Percentiles rank a stretch among this genome's conserved stretches.
phyloP scores from a whole-genome alignment of 1,140 invertebrate species.

The Maconellicoccus hirsutus region DNA sequence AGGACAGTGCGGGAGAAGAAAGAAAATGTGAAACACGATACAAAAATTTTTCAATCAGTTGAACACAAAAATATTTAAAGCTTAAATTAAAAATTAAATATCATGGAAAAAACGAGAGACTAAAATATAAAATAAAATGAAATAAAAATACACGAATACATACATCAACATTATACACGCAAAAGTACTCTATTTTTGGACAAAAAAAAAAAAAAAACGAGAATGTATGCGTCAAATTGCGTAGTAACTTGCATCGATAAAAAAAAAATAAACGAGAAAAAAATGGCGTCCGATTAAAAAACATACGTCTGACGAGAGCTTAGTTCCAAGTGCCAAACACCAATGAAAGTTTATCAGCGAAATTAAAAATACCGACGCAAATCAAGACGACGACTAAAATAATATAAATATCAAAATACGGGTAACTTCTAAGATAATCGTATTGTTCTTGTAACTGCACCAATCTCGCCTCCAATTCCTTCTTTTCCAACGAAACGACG shows the following conservation, averaged over 20 bases:
- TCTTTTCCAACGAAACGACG: not conserved
- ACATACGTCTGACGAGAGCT: not conserved
- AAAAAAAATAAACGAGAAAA: too few species aligned
- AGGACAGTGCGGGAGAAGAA: too few species aligned
- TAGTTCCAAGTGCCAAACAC: not conserved
- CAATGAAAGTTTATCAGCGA: conserved; percentile 1
- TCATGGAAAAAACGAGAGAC: not conserved
- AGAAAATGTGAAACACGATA: too few species aligned
- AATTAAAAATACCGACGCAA: conserved; percentile 11
- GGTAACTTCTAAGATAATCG: conserved; percentile 16
- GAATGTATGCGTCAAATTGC: too few species aligned
- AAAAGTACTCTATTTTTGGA: too few species aligned
- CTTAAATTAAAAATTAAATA: not conserved
- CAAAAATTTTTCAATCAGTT: not conserved
- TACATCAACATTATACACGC: not conserved
- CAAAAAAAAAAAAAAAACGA: too few species aligned
- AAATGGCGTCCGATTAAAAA: too few species aligned
- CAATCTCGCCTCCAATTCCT: not conserved
- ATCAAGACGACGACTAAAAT: conserved; percentile 6
- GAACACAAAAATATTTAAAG: conserved; percentile 4
- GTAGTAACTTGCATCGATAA: too few species aligned
- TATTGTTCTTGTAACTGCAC: not conserved
- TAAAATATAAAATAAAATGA: too few species aligned
- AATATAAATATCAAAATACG: conserved; percentile 13
- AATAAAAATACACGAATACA: not conserved